Evolutionary conservation across 2,113 vertebrate species (phyloP).

Genomic region (Protomyctophum bolini): DNA sequence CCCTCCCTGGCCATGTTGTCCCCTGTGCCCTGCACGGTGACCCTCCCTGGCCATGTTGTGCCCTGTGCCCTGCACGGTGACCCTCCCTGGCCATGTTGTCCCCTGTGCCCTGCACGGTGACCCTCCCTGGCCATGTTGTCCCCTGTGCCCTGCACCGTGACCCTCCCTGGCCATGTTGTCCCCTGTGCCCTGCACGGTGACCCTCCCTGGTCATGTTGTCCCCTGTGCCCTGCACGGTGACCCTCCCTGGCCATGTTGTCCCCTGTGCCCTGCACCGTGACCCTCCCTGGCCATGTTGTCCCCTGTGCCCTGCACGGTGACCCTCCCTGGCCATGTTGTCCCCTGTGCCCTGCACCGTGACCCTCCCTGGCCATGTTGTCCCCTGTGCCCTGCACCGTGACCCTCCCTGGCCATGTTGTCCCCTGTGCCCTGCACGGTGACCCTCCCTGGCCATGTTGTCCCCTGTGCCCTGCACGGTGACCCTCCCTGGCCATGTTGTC

Average conservation of each 20-base stretch:
- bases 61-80: background rate
- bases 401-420: conserved; percentile 18
- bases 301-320: background rate
- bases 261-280: too few relatives aligned
- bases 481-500: conserved; percentile 6
- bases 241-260: conserved; percentile 6
- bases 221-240: conserved; percentile 15
- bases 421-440: background rate
- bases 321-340: background rate
- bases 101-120: conserved; percentile 15
- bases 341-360: conserved; percentile 14
- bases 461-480: conserved; percentile 15
- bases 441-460: background rate
- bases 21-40: too few relatives aligned
- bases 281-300: conserved; percentile 18
- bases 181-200: background rate
- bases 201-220: background rate
- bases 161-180: conserved; percentile 18
- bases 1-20: conserved; percentile 6
- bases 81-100: background rate
- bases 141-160: too few relatives aligned
- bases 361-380: conserved; percentile 6
- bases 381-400: too few relatives aligned
- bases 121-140: conserved; percentile 6
- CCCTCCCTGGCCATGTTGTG: conserved; percentile 17